Conservation (phyloP, 2,797 vertebrate species). For the Lutjanus campechanus region DNA sequence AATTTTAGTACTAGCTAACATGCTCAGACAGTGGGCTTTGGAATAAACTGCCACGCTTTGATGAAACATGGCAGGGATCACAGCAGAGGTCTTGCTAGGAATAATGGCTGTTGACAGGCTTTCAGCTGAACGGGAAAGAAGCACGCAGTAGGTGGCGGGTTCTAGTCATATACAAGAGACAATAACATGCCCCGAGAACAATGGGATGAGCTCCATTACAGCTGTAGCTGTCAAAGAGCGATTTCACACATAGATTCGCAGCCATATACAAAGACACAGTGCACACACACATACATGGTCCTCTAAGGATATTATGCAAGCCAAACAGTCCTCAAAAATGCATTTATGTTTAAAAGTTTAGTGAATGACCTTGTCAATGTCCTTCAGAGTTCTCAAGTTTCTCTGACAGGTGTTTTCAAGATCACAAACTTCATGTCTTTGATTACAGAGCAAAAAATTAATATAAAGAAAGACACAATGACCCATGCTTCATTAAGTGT, state of each 20-base stretch:
- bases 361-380: not conserved
- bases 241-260: conserved; percentile 43
- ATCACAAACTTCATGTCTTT: not conserved
- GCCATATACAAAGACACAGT: conserved; percentile 14
- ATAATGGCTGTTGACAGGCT: conserved; percentile 81
- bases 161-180: conserved; percentile 63
- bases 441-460: conserved; percentile 11
- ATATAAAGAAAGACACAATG: conserved; percentile 12
- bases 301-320: conserved; percentile 10
- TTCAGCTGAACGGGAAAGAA: conserved; percentile 61
- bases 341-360: conserved; percentile 20
- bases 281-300: not conserved
- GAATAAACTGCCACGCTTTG: conserved; percentile 73
- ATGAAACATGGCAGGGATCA: conserved; percentile 85
- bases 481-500: conserved; percentile 8
- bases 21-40: conserved; percentile 76
- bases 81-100: conserved; percentile 77
- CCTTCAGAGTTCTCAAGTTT: not conserved
- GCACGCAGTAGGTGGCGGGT: conserved; percentile 66
- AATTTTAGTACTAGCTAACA: conserved; percentile 74
- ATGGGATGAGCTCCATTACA: conserved; percentile 63
- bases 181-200: conserved; percentile 66
- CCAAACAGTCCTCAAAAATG: conserved; percentile 12
- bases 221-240: conserved; percentile 64
- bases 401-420: conserved; percentile 5